Evolutionary conservation across 1,140 invertebrate genomes (phyloP).

Genomic region (Pomacea maculata): DNA sequence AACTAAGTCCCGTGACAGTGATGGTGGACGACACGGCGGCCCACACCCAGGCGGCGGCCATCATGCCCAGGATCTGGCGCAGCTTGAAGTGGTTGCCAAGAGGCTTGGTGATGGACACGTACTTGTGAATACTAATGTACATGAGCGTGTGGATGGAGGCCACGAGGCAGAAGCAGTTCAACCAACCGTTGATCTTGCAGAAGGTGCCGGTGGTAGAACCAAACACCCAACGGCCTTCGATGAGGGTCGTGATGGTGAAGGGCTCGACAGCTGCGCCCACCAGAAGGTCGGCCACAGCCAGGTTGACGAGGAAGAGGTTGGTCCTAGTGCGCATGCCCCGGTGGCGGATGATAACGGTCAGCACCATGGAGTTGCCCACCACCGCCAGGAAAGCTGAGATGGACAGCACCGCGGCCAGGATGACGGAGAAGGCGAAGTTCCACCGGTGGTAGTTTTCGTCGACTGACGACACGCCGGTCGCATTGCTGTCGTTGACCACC

Average conservation of each 20-base stretch:
- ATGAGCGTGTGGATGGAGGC: constrained; percentile 68
- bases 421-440: constrained; percentile 31
- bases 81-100: constrained; percentile 63
- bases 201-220: constrained; percentile 37
- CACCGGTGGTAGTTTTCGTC: constrained; percentile 12
- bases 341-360: constrained; percentile 61
- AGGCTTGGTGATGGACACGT: constrained; percentile 64
- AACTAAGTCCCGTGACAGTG: constrained; percentile 62
- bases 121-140: constrained; percentile 67
- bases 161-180: constrained; percentile 65
- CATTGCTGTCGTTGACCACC: neutral
- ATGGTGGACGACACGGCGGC: constrained; percentile 59
- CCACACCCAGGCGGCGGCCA: constrained; percentile 66
- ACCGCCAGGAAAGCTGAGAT: constrained; percentile 32
- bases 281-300: constrained; percentile 67
- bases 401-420: constrained; percentile 29
- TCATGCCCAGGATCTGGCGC: constrained; percentile 64
- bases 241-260: constrained; percentile 64
- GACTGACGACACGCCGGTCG: neutral
- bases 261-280: constrained; percentile 65
- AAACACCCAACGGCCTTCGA: constrained; percentile 63
- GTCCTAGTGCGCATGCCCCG: constrained; percentile 66
- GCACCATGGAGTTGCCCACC: constrained; percentile 59
- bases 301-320: constrained; percentile 66
- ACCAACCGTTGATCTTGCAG: constrained; percentile 67